A percentile compares a stretch with the other conserved stretches of the same genome.
phyloP scores from a whole-genome alignment of 2,888 invertebrate genomes.

The Hirudinaria manillensis region DNA sequence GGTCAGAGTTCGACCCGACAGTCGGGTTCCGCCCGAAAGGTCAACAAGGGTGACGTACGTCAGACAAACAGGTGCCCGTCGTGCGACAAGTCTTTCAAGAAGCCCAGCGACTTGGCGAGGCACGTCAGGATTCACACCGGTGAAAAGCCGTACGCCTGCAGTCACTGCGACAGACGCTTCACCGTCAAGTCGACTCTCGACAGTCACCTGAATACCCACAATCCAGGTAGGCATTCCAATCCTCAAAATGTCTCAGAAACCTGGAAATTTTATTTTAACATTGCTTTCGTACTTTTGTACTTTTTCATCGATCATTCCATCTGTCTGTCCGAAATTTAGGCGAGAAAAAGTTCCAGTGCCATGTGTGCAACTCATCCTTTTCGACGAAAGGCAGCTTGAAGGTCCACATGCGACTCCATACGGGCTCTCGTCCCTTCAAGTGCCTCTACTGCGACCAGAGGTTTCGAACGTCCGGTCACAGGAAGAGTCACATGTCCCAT shows the following conservation, averaged over 20 bases:
- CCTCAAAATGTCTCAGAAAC: background rate
- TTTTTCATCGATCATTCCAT: constrained; percentile 10
- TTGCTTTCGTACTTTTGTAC: constrained; percentile 21
- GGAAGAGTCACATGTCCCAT: constrained; percentile 60
- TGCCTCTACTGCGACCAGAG: constrained; percentile 74
- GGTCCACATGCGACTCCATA: constrained; percentile 55
- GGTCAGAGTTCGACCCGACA: too few species aligned
- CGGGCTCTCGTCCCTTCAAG: constrained; percentile 70
- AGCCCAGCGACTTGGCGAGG: constrained; percentile 55
- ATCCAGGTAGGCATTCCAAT: constrained; percentile 38
- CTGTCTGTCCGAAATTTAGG: constrained; percentile 40
- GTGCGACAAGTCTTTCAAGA: constrained; percentile 55
- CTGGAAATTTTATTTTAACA: too few species aligned
- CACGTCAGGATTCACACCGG: constrained; percentile 56
- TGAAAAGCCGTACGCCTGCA: constrained; percentile 39
- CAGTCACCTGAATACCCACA: constrained; percentile 54
- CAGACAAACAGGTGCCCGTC: constrained; percentile 47
- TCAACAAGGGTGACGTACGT: background rate
- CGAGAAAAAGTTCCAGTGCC: constrained; percentile 52
- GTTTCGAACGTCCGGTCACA: constrained; percentile 66
- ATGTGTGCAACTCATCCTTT: constrained; percentile 53
- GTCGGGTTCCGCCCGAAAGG: too few species aligned
- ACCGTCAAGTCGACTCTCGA: constrained; percentile 55
- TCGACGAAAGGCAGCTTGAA: constrained; percentile 54
- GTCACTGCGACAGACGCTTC: constrained; percentile 50